Base-by-base conservation (phyloP, 1,140 invertebrate genomes). In the Trinorchestia longiramus region DNA sequence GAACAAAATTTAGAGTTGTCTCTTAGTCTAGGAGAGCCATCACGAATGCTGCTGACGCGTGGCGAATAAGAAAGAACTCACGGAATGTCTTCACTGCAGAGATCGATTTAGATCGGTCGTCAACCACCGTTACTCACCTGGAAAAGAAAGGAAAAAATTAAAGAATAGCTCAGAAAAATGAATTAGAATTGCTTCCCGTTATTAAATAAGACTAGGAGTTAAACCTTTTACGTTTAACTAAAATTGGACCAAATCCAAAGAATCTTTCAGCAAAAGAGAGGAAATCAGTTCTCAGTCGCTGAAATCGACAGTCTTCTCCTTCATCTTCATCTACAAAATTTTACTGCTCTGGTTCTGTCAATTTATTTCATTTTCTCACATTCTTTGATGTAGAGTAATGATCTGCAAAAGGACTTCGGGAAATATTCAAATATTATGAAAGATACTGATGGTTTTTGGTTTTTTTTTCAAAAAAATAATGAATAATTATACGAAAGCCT, bases 71-170 rank as follows among this genome's bases (percentile, higher is more conserved):
- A 77, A 77, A 3, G 28, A 77, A 77, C 62, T 77, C 62, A 77
- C 62, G 28, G 28, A 77, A 36, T 77, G 62, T 77, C 62, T 36
- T 77, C 62, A 77, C 62, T 77, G 62, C 28, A 28, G 28, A 19
- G 62, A 36, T 77, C 62, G 43, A 43, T 43, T 90, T 43, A 90
- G 88, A 17, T 36, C 62, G 88, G 41, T 90, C 88, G 41, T 90
- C 88, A 90, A 4, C 41, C 88, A 90, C 43, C 88, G 88, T 90
- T 90, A 90, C 88, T 90, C 88, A 90, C 88, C 88, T 90, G 88
- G 36, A 90, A 90, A 42, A 90, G 41, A 42, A 90, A 90, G 40
- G 8, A 90, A 90, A 90, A 28, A 42, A 90, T 42, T 90, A 42
- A 90, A 90, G 4, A 42, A 90, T 1, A 42, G 43, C 28, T 90